phyloP scores from a whole-genome alignment of 2,113 vertebrate genomes.

The Leiothrix lutea region DNA sequence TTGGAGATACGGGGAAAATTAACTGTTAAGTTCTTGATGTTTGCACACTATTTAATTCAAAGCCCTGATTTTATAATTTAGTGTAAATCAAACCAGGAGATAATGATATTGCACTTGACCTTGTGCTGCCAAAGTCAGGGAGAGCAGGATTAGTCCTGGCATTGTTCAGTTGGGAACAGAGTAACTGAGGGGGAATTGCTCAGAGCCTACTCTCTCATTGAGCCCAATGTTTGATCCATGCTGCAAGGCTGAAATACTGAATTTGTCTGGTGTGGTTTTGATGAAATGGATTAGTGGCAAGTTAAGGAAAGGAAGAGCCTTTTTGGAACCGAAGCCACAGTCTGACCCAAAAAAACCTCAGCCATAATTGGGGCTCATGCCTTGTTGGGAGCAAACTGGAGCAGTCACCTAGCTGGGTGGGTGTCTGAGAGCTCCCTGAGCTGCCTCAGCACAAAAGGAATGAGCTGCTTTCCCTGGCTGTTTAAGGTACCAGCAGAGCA shows the following conservation, averaged over 20 bases:
- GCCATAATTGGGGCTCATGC: not conserved
- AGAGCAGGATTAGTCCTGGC: constrained; percentile 10
- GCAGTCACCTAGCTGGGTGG: not conserved
- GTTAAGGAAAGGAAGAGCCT: not conserved
- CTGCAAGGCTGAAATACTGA: not conserved
- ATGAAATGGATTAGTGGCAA: not conserved
- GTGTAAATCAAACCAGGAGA: constrained; percentile 10
- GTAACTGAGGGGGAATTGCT: not conserved
- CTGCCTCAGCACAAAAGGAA: not conserved
- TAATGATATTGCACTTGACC: not conserved
- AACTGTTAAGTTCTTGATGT: constrained; percentile 51
- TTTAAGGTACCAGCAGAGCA: not conserved
- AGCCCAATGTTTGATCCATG: not conserved
- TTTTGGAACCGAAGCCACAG: not conserved
- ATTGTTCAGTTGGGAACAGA: not conserved
- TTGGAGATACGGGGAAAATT: constrained; percentile 31
- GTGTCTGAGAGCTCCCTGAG: not conserved
- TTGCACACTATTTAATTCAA: constrained; percentile 20
- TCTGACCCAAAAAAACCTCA: not conserved
- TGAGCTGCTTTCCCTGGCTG: not conserved
- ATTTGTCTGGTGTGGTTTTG: not conserved
- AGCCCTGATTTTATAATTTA: constrained; percentile 1
- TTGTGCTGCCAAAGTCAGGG: not conserved
- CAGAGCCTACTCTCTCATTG: not conserved
- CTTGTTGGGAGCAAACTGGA: not conserved